A percentile compares a stretch with the other conserved stretches of the same genome.
Conservation (phyloP, 2,113 vertebrate species). For the Nannospalax galili region DNA sequence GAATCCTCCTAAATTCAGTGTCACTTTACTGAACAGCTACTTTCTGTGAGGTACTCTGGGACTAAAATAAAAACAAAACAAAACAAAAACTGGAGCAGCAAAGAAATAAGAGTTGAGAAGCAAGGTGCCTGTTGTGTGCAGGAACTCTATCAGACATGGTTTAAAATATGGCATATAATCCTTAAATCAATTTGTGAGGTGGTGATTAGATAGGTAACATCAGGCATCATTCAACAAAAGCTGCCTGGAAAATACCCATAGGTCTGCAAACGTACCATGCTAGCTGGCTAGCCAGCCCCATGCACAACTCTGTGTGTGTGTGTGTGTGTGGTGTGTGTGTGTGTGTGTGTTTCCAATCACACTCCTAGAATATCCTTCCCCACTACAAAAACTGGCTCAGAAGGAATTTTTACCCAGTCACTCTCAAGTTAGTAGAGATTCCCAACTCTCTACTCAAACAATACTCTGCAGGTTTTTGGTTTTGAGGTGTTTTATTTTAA, state of each 20-base stretch:
- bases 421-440: background rate
- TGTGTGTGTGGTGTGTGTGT: too few species aligned
- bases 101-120: background rate
- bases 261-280: fast-evolving
- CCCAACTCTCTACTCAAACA: background rate
- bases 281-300: background rate
- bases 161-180: background rate
- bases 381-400: background rate
- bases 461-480: too few species aligned
- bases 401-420: background rate
- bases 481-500: too few species aligned
- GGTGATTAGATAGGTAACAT: background rate
- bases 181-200: background rate
- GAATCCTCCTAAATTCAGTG: background rate
- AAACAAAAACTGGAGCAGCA: background rate
- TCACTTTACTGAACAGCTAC: background rate
- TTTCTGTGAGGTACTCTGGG: background rate
- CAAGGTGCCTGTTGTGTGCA: background rate
- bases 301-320: background rate
- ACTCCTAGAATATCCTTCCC: background rate
- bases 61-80: background rate
- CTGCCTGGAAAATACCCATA: background rate
- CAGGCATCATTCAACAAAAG: background rate
- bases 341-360: background rate
- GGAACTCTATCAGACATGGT: background rate